phyloP scores from a whole-genome alignment of 1,140 invertebrate genomes.

The Hirudo medicinalis region DNA sequence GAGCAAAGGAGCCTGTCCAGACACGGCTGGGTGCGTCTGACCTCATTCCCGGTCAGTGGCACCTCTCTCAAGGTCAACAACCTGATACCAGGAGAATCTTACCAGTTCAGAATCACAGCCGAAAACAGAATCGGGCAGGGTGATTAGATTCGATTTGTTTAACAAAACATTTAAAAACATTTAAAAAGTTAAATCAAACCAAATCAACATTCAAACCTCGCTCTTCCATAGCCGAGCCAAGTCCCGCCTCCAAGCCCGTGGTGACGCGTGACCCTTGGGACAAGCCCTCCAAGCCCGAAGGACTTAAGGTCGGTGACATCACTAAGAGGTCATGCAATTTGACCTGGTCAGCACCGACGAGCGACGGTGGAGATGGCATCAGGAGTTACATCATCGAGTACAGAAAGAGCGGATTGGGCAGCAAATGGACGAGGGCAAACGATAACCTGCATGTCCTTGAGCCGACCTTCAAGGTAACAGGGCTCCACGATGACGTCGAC shows the following conservation, averaged over 20 bases:
- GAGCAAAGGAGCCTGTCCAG: conserved; percentile 56
- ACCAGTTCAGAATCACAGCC: conserved; percentile 90
- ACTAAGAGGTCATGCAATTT: conserved; percentile 21
- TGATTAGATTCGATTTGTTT: not conserved
- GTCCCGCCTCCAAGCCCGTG: conserved; percentile 70
- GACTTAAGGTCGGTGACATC: conserved; percentile 17
- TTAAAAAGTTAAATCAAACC: no score
- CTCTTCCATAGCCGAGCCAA: conserved; percentile 57
- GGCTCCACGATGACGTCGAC: conserved; percentile 76
- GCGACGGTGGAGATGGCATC: conserved; percentile 73
- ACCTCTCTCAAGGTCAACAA: conserved; percentile 55
- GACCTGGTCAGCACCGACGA: conserved; percentile 56
- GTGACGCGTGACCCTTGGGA: conserved; percentile 89
- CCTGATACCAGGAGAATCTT: conserved; percentile 84
- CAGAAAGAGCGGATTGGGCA: conserved; percentile 73
- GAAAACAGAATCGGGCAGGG: conserved; percentile 88
- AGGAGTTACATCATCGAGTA: conserved; percentile 76
- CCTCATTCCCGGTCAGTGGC: conserved; percentile 60
- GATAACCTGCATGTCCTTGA: conserved; percentile 30
- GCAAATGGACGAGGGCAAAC: conserved; percentile 68
- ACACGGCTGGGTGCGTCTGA: conserved; percentile 50
- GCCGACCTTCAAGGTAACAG: conserved; percentile 59
- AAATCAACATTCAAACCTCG: no score
- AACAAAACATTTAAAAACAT: no score
- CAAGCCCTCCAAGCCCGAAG: conserved; percentile 28